Base-by-base conservation (phyloP, 2,888 invertebrate genomes). In the Plagodis dolabraria region DNA sequence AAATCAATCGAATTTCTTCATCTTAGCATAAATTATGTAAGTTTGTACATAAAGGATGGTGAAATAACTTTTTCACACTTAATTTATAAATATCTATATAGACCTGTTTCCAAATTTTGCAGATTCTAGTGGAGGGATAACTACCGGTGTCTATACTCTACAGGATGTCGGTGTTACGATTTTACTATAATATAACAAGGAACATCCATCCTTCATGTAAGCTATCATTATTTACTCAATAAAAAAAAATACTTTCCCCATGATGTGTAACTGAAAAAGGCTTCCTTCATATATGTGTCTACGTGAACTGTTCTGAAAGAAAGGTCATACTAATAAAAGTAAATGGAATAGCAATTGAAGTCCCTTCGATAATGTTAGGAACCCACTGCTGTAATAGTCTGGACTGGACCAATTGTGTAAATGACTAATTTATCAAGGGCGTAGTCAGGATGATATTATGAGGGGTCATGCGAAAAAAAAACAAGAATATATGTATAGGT, bases 271-370 rank as follows among this genome's bases (percentile, higher is more conserved):
- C 22, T 22, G 22, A 22, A 22, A 22, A 22, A 22, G 22, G 22
- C 22, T 22, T 2, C 22, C 22, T 22, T 22, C 22, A 22, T 22
- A 22, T 22, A 22, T 22, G 22, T 22, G 4, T 22, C 22, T 22
- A 22, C 4, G 22, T 36, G 36, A 36, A 35, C 22, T 11, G 9
- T 50, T 36, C 50, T 5, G 11, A 51, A 54, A 6, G 34, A 22
- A 53, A 60, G 66, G 68, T 63, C 66, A 63, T 53, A 64, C 63
- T 53, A 53, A 69, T 69, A 50, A 57, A 64, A 48, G 38, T n/a
- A 44, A 53, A 43, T 51, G 5, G 33, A 45, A 35, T 52, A 54
- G 43, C 54, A 58, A 56, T 53, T 53, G 53, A 42, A 48, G 40
- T 38, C 55, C 45, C 53, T 22, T 22, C 22, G 4, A 22, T 22